Percentiles rank a stretch among this genome's conserved stretches.
phyloP scores from a whole-genome alignment of 2,888 invertebrate species.

The Synanthedon formicaeformis region DNA sequence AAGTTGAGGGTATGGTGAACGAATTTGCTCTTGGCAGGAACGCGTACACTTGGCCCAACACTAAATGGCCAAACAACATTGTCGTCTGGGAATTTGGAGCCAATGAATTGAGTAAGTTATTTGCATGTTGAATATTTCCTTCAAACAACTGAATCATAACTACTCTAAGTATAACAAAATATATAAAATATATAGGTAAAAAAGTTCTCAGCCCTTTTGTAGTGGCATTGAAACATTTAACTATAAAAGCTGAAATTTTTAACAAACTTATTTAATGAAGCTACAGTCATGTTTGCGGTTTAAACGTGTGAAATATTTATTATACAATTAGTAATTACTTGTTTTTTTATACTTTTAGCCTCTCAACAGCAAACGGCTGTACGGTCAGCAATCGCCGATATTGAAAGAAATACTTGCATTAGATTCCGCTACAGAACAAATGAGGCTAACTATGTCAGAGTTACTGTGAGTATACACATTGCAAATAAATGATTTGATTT shows the following conservation, averaged over 20 bases:
- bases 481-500: too few relatives aligned
- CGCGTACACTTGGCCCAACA: conserved; percentile 27
- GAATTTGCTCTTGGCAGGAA: conserved; percentile 23
- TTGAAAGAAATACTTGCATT: conserved; percentile 16
- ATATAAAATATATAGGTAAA: too few relatives aligned
- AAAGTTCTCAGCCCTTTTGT: too few relatives aligned
- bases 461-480: conserved; percentile 17
- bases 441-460: conserved; percentile 16
- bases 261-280: too few relatives aligned
- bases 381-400: conserved; percentile 11
- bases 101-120: conserved; percentile 15
- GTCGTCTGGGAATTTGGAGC: conserved; percentile 27
- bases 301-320: too few relatives aligned
- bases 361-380: conserved; percentile 4
- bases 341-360: not conserved
- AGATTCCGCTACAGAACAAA: conserved; percentile 15
- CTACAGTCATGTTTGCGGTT: too few relatives aligned
- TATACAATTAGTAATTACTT: too few relatives aligned
- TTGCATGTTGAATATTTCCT: not conserved
- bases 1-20: conserved; percentile 22
- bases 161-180: not conserved
- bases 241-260: too few relatives aligned
- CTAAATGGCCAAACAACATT: conserved; percentile 25
- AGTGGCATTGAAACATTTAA: too few relatives aligned
- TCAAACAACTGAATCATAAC: too few relatives aligned